Evolutionary conservation across 1,140 invertebrate species (phyloP), one percentile per base, ranked within the genome.

Genomic region (Anadara kagoshimensis): DNA sequence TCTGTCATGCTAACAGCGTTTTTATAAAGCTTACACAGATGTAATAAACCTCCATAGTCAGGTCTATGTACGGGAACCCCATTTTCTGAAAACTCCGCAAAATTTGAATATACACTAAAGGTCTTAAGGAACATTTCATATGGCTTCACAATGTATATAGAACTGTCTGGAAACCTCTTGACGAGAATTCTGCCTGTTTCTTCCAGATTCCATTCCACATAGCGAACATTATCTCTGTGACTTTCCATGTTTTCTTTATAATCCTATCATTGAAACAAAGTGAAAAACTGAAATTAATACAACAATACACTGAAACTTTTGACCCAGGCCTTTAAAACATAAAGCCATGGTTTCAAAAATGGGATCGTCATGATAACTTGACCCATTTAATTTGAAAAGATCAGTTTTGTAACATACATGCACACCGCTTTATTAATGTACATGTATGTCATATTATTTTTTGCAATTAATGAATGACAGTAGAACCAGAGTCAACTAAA

Each of bases 21-120:
- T 7, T 64, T 24, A 67, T 86, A 82, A 12, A 92, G 88, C 45
- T 89, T 86, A 70, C 90, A 90, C 59, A 94, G 81, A 90, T 90
- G 81, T 86, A 88, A 74, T 88, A 92, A 65, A 80, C 84, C 75
- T 80, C 88, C 75, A 84, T 75, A 56, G 90, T 85, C 61, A 36
- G 26, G 18, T 54, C 18, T 54, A 11, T 26, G 51, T 45, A 10
- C 63, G 16, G 93, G 92, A 41, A 94, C 94, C 61, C 93, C 93
- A 83, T 93, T 92, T 85, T 93, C 78, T 72, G 83, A 93, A 73
- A 93, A 93, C 36, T 91, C 91, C 29, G 96, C 94, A 91, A 97
- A 97, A 89, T 97, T 96, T 83, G 94, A 93, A 86, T 93, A 97
- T 80, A 95, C 95, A 84, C 94, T 95, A 86, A 95, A 96, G 44